Evolutionary conservation across 2,797 vertebrate genomes (phyloP).

Genomic region (Sitta carolinensis): DNA sequence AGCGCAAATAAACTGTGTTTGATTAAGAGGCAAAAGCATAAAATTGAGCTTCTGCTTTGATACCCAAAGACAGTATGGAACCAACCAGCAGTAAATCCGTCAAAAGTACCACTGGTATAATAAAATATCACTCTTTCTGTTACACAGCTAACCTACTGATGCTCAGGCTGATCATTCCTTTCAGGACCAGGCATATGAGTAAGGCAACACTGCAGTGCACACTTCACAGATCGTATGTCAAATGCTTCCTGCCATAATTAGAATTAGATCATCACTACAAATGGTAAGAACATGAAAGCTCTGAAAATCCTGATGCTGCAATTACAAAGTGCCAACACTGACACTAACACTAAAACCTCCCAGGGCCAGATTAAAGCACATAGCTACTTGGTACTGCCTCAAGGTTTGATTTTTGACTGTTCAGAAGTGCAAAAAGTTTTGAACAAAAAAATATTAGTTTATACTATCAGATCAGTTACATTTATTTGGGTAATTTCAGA

Average conservation of each 20-base stretch:
- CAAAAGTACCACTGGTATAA: neutral
- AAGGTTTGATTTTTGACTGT: neutral
- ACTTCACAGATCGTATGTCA: neutral
- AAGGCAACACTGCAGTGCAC: neutral
- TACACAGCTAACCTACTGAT: neutral
- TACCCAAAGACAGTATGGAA: neutral
- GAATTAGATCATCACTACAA: neutral
- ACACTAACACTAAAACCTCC: neutral
- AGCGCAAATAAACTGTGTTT: neutral
- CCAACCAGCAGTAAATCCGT: neutral
- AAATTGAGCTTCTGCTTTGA: neutral
- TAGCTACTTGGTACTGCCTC: neutral
- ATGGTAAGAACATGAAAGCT: neutral
- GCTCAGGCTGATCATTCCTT: neutral
- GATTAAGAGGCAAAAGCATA: neutral
- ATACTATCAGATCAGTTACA: neutral
- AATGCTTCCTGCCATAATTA: neutral
- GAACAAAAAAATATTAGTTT: neutral
- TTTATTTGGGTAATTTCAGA: neutral
- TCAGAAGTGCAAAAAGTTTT: neutral
- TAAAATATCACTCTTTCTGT: neutral
- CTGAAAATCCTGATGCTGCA: neutral
- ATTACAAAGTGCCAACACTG: neutral
- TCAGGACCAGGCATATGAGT: neutral
- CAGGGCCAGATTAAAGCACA: neutral